Base-by-base conservation (phyloP, 2,888 invertebrate species). In the Hylaea fasciaria region DNA sequence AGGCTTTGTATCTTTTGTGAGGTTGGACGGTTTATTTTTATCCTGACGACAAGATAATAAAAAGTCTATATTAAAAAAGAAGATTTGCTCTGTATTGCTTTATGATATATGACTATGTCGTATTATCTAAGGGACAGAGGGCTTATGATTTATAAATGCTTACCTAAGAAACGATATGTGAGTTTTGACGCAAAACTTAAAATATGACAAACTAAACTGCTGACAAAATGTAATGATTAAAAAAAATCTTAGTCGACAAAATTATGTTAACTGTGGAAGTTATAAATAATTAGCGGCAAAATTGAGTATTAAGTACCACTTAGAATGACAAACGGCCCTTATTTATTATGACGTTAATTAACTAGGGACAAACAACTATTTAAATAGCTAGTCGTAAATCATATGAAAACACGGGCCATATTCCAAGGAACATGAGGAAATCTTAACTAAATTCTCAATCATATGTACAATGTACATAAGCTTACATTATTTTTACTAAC, bases 291-390 rank as follows among this genome's bases (percentile, higher is more conserved):
- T 3, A 16, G 11, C 35, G 46, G 2, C 14, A 32, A 32, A 35
- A 52, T 41, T 17, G 17, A 51, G 17, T 35, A 44, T 13, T 43
- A 13, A 40, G 37, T 9, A n/a, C 37, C 14, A 54, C 17, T 44
- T 9, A 37, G 44, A 40, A 32, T 44, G 39, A 54, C 49, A 44
- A 54, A 54, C 40, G 13, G 29, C 17, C 9, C 10, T 45, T 37
- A 59, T 59, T 53, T 59, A 59, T 49, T 37, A 39, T 45, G 48
- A 45, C 53, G 40, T 48, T 59, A 48, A 60, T 50, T 49, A 59
- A 57, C 28, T 29, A 47, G n/a, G 32, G 5, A 45, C 45, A 22
- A 35, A 57, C 57, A 51, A 41, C 40, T 46, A 57, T 57, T 57
- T 57, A 51, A 57, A 51, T 51, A 57, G 51, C 46, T 9, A 8